Conservation (phyloP, 2,888 invertebrate genomes). For the Zootermopsis nevadensis region DNA sequence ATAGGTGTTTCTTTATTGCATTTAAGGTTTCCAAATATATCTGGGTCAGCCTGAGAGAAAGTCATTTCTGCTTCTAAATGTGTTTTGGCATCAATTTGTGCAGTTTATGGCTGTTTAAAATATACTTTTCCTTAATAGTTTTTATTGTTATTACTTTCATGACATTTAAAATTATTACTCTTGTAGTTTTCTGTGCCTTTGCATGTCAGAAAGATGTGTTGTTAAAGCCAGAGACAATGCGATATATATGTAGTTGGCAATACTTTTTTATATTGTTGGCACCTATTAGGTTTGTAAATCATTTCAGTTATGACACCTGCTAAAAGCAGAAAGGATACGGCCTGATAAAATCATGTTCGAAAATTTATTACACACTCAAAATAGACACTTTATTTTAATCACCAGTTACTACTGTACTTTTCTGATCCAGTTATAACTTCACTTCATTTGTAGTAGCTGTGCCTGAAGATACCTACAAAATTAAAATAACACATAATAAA, state of each 20-base stretch:
- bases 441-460: too few relatives aligned
- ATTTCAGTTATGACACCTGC: neutral
- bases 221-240: neutral
- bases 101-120: neutral
- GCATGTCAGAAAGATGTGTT: neutral
- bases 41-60: slow-evolving; percentile 64
- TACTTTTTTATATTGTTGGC: neutral
- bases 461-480: too few relatives aligned
- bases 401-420: too few relatives aligned
- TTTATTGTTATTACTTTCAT: neutral
- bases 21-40: slow-evolving; percentile 63
- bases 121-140: neutral
- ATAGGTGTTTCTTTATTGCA: neutral
- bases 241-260: neutral
- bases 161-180: neutral
- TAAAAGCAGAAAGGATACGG: neutral
- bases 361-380: too few relatives aligned
- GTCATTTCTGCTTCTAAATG: neutral
- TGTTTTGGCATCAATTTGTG: neutral
- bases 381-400: too few relatives aligned
- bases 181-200: neutral
- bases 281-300: neutral
- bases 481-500: too few relatives aligned
- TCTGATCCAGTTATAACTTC: too few relatives aligned
- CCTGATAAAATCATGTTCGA: neutral